Evolutionary conservation across 2,888 invertebrate species (phyloP), one percentile per base, ranked within the genome.

Genomic region (Troides oblongomaculatus): DNA sequence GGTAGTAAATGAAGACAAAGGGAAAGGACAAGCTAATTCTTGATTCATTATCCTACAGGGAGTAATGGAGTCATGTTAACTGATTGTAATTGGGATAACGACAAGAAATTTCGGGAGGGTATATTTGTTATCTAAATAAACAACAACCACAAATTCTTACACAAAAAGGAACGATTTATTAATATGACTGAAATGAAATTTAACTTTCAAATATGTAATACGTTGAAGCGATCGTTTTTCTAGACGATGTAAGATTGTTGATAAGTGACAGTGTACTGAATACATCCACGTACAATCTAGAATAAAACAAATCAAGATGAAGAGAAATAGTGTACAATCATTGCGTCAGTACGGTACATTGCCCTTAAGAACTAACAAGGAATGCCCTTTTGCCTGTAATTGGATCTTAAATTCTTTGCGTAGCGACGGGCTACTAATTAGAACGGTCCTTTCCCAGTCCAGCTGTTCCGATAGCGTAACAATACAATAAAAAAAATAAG

Each of bases 21-120:
- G 62, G 25, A 46, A 62, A 25, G 67, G 57, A 57, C 62, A 58
- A 62, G 62, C 62, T 62, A 68, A 68, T 62, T 62, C 58, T 58
- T 63, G 59, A 63, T 63, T 68, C 63, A 68, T 68, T 68, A 68
- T 58, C 17, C 68, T 17, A 50, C 21, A 21, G 63, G 68, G 63
- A 63, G 58, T 63, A 58, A 63, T 68, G 36, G 58, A 30, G 67
- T 68, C 58, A 62, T 57, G 62, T 68, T 68, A 68, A 68, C 62
- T 68, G 68, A 63, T 68, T 59, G 59, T 63, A 63, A 63, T 63
- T 57, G 67, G 62, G 56, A 36, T 62, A 62, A 30, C 62, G 63
- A 59, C 63, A 63, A 63, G 62, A 63, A 21, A 63, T 68, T 63
- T 63, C 12, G 62, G 58, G 58, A 59, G 58, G 58, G 58, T 66